Conservation (phyloP, 2,888 invertebrate genomes). For the Thereva nobilitata region DNA sequence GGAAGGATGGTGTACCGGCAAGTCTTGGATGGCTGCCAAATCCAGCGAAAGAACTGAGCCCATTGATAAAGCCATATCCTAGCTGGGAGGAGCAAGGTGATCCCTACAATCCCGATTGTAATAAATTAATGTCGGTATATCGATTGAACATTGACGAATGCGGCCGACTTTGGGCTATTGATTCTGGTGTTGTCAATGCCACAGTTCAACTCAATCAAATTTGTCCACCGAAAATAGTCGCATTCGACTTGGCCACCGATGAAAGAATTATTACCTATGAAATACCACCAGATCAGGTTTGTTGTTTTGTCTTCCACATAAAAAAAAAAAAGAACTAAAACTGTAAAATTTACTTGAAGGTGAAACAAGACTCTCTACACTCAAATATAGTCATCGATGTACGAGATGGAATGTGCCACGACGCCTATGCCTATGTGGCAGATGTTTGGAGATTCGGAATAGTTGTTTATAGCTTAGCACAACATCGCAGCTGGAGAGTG, state of each 20-base stretch:
- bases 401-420: conserved; percentile 61
- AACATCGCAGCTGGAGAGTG: conserved; percentile 54
- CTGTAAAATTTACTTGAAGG: conserved; percentile 46
- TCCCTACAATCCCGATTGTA: conserved; percentile 61
- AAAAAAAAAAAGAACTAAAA: no score
- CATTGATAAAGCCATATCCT: conserved; percentile 74
- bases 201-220: conserved; percentile 69
- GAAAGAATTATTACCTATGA: conserved; percentile 65
- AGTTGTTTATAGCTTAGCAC: conserved; percentile 53
- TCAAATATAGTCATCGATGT: conserved; percentile 63
- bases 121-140: conserved; percentile 76
- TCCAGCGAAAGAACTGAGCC: conserved; percentile 63
- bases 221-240: conserved; percentile 73
- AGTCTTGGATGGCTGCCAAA: conserved; percentile 71
- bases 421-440: conserved; percentile 66
- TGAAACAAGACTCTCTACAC: conserved; percentile 69
- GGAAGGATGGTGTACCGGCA: conserved; percentile 75
- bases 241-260: conserved; percentile 73
- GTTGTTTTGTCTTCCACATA: background rate
- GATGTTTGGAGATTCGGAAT: conserved; percentile 68
- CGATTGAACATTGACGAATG: conserved; percentile 75
- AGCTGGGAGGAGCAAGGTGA: conserved; percentile 63
- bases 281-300: conserved; percentile 66
- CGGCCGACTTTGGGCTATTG: conserved; percentile 77
- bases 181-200: conserved; percentile 76